These are phyloP conservation scores for Plebejus anna DNA, from an alignment of 2,888 invertebrate species.

Conservation along the genomic window DNA sequence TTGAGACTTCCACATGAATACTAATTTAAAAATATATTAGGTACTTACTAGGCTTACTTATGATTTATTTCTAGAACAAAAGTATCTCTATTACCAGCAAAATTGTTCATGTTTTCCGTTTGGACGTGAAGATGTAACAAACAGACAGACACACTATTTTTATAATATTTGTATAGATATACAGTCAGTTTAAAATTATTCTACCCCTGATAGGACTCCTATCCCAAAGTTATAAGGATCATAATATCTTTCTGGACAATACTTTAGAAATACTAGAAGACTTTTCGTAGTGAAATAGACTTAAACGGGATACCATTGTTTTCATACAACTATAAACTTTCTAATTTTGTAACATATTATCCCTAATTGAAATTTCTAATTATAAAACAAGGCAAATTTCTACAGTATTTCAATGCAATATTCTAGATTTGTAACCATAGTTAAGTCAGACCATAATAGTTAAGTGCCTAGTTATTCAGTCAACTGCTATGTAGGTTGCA, in stretches of 20 bases:
- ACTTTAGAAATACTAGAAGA: neutral
- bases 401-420: neutral
- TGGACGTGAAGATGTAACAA: too few relatives aligned
- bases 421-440: neutral
- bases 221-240: neutral
- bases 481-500: conserved; percentile 8
- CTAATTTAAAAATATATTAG: too few relatives aligned
- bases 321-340: neutral
- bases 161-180: neutral
- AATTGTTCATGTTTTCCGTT: too few relatives aligned
- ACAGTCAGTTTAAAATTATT: too few relatives aligned
- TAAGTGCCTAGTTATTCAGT: neutral
- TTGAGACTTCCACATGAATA: neutral
- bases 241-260: neutral
- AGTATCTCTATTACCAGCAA: too few relatives aligned
- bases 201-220: neutral
- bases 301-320: conserved; percentile 6
- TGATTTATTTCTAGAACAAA: too few relatives aligned
- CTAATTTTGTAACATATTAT: too few relatives aligned
- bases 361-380: too few relatives aligned
- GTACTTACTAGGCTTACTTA: too few relatives aligned
- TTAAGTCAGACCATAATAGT: neutral
- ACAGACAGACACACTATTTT: too few relatives aligned
- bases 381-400: too few relatives aligned
- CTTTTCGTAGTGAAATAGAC: neutral